Evolutionary conservation across 1,140 invertebrate species (phyloP).

Genomic region (Acromyrmex heyeri): DNA sequence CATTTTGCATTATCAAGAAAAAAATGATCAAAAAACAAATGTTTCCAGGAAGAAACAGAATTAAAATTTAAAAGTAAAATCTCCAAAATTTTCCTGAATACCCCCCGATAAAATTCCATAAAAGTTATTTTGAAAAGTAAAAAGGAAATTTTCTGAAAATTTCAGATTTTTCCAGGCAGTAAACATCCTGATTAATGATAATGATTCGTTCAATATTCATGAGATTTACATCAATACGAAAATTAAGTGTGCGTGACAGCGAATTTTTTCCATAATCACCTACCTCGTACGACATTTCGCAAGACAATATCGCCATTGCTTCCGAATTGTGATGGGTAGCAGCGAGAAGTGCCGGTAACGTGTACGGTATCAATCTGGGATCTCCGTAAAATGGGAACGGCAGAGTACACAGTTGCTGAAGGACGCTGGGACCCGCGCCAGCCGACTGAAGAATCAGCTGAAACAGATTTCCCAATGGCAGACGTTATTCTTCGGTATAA

Average conservation of each 20-base stretch:
- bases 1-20: too few species aligned
- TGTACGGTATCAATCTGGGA: slow-evolving; percentile 90
- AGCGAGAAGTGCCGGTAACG: slow-evolving; percentile 95
- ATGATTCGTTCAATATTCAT: background rate
- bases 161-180: too few species aligned
- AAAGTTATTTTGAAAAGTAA: too few species aligned
- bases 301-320: slow-evolving; percentile 91
- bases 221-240: background rate
- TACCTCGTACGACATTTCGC: slow-evolving; percentile 93
- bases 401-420: slow-evolving; percentile 95
- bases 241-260: background rate
- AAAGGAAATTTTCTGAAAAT: too few species aligned
- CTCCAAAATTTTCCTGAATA: too few species aligned
- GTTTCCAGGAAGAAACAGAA: too few species aligned
- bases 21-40: too few species aligned
- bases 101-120: too few species aligned
- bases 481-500: background rate
- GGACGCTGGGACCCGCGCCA: slow-evolving; percentile 93
- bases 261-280: background rate
- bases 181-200: too few species aligned
- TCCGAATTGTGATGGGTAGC: slow-evolving; percentile 91
- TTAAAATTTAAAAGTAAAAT: too few species aligned
- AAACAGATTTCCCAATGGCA: slow-evolving; percentile 74
- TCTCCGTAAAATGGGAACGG: slow-evolving; percentile 97
- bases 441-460: slow-evolving; percentile 92